Base-by-base conservation (phyloP, 2,113 vertebrate genomes). In the Oxygymnocypris stewartii region DNA sequence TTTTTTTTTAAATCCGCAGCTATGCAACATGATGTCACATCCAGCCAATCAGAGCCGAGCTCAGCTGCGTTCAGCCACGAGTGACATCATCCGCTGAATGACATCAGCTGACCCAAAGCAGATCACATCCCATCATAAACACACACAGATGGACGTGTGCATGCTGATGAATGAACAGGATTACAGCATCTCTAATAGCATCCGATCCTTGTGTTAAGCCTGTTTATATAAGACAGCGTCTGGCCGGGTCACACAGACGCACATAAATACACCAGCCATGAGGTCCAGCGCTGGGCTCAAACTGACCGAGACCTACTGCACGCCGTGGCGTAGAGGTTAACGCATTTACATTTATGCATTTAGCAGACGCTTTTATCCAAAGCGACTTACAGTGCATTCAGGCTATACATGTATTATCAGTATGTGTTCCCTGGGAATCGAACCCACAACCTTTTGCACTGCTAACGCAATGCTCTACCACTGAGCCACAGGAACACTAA, bases 211-310 rank as follows among this genome's bases (percentile, higher is more conserved):
- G 88, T 89, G 89, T 71, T 94, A 93, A 95, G 91, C 93, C 92
- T 89, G 92, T 93, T 95, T 95, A 93, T 91, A 89, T 94, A 93
- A 94, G 89, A 89, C 89, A 65, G 37, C 4, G 28, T 4, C 57
- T 89, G 44, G 51, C 84, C 85, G 25, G 61, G 61, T 71, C 61
- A 65, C 11, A 16, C 54, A 59, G 42, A 28, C 4, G 61, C 6
- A 13, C 78, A 47, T 65, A 75, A 77, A 87, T 44, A 85, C 88
- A 83, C 57, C 65, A 4, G 31, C 57, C 13, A 4, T 88, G 86
- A 85, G 54, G 77, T 80, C 4, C 74, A 40, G n/a, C 47, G 4
- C 42, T 40, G 9, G 71, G 51, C 23, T 42, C 44, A 57, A 59
- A 23, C 54, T 59, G 51, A 76, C 14, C n/a, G 18, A 54, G 47